Evolutionary conservation across 2,113 vertebrate genomes (phyloP), one percentile per base, ranked within the genome.

Genomic region (Pedetes capensis): DNA sequence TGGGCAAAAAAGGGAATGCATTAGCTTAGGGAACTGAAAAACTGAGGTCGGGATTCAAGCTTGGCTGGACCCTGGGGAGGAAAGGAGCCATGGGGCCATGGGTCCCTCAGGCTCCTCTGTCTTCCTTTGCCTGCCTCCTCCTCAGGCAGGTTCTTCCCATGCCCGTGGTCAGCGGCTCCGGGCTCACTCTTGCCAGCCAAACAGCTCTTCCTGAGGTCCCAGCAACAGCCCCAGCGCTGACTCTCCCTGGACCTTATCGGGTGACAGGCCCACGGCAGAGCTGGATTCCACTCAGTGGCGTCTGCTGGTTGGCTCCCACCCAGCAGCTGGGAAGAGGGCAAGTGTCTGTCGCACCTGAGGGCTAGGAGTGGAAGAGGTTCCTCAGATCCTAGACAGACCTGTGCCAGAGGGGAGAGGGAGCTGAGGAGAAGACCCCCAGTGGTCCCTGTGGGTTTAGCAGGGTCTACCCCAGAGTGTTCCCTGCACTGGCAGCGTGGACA

Each of bases 401-500:
- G 5, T 71, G 22, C 20, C 39, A 17, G 53, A 74, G 29, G 17
- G 29, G 6, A 39, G 53, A 83, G 34, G 16, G 53, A 32, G 25
- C 34, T 0, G 27, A n/a, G 23, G n/a, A 59, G 37, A 94, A 53
- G 64, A 23, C 13, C 27, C 22, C 34, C 16, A 49, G 17, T 71
- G 39, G 39, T n/a, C 20, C 49, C 23, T 34, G 74, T 10, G 3
- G 23, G 37, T 29, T 84, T 78, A 49, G 42, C 34, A 34, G 63
- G 18, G 1, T n/a, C 39, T 23, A 27, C 34, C 22, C 8, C 39
- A 64, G n/a, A 34, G 4, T 39, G 39, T 44, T 57, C 57, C 69
- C 25, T 0, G 11, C 34, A 64, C 34, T 0, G 5, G 79, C 4
- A 25, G 23, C 18, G 51, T 42, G 1, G 3, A 55, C 53, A 22